Evolutionary conservation across 2,888 invertebrate species (phyloP).

Genomic region (Clivina fossor): DNA sequence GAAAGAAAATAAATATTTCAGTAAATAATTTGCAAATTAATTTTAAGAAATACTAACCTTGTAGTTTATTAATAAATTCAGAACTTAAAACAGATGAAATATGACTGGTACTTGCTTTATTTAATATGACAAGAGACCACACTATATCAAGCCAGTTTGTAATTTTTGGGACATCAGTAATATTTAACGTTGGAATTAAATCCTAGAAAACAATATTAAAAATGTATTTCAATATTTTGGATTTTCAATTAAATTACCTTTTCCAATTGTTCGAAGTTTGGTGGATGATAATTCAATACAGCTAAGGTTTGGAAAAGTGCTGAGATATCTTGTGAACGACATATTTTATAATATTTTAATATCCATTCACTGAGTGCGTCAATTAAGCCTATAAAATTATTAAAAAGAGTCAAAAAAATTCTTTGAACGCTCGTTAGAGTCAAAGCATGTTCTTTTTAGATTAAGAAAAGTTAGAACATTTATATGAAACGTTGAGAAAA

Average conservation of each 20-base stretch:
- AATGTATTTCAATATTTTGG: slow-evolving; percentile 42
- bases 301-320: slow-evolving; percentile 70
- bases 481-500: no score
- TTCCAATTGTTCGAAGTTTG: slow-evolving; percentile 54
- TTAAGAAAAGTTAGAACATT: no score
- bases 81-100: slow-evolving; percentile 63
- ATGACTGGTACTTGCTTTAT: slow-evolving; percentile 59
- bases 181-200: slow-evolving; percentile 55
- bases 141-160: slow-evolving; percentile 74
- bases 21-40: no score
- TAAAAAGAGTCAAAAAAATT: no score
- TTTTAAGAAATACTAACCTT: slow-evolving; percentile 40
- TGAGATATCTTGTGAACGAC: slow-evolving; percentile 67
- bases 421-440: no score
- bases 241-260: slow-evolving; percentile 51
- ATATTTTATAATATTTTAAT: slow-evolving; percentile 54
- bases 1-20: no score
- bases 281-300: slow-evolving; percentile 63
- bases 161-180: slow-evolving; percentile 61
- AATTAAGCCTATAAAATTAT: slow-evolving; percentile 55
- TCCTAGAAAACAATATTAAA: slow-evolving; percentile 47
- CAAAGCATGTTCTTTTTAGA: no score
- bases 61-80: slow-evolving; percentile 59
- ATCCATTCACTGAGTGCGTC: slow-evolving; percentile 66
- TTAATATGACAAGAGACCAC: slow-evolving; percentile 70